A percentile compares a stretch with the other conserved stretches of the same genome.
These are phyloP conservation scores for Protobothrops flavoviridis DNA, from an alignment of 2,113 vertebrate species.

Conservation along the genomic window DNA sequence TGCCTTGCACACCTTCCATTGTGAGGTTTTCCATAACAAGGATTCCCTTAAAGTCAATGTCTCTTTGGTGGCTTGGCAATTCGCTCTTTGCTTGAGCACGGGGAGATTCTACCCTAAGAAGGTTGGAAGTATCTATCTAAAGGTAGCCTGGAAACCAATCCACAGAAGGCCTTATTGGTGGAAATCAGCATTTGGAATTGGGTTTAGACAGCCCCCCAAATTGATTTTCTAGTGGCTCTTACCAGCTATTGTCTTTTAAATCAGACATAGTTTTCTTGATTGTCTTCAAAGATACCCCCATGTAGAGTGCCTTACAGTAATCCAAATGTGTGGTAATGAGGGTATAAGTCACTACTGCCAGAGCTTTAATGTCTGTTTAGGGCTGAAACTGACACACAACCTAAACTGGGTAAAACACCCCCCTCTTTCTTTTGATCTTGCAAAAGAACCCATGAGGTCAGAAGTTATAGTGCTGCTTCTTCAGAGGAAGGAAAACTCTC, in stretches of 20 bases:
- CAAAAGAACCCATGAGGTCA: no score
- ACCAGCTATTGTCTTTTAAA: neutral
- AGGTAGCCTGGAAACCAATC: neutral
- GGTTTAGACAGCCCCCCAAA: neutral
- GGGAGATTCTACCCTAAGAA: no score
- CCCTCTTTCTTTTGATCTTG: no score
- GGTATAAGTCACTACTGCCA: no score
- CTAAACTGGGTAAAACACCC: no score
- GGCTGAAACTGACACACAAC: no score
- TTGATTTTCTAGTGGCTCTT: neutral
- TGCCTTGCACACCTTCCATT: neutral
- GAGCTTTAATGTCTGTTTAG: no score
- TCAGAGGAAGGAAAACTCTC: no score
- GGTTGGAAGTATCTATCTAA: neutral
- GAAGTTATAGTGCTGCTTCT: no score
- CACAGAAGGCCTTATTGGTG: neutral
- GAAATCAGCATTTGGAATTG: neutral
- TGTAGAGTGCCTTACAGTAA: neutral
- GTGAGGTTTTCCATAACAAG: neutral
- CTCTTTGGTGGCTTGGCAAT: neutral
- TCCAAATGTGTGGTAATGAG: neutral
- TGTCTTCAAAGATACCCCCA: neutral
- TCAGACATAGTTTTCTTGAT: neutral
- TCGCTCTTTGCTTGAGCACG: neutral
- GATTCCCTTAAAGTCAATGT: neutral